Evolutionary conservation across 1,140 invertebrate genomes (phyloP), one percentile per base, ranked within the genome.

Genomic region (Oscheius sp.): DNA sequence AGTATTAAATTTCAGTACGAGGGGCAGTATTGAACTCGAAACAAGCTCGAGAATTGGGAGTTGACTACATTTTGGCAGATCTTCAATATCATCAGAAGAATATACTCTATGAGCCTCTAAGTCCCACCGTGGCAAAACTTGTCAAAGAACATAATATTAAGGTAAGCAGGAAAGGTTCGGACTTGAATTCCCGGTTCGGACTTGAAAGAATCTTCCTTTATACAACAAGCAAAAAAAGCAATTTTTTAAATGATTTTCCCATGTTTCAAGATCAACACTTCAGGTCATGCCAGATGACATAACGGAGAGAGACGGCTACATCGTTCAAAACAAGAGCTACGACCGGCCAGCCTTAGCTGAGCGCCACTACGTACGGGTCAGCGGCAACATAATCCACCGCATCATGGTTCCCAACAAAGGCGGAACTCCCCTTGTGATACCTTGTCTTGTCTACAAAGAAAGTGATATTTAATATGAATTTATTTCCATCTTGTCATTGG

Each of bases 241-340:
- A 20, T 73, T 10, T 78, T 68, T 77, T 28, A 52, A 23, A 2
- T 20, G 28, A 13, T 42, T 15, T 18, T n/a, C 20, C 3, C 31
- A 38, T 63, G 29, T 76, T 73, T 7, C 34, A 31, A 35, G 0
- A 52, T n/a, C n/a, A 23, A 18, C 26, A 26, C 61, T 83, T 55
- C 58, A 83, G 82, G 80, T 83, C 36, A 61, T 83, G 29, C 82
- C 82, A 18, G 79, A 81, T 28, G 82, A 83, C 34, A 83, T 83
- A 18, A 77, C 79, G n/a, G 80, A 84, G 42, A 71, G 67, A 35
- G 82, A 83, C 34, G 82, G 82, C 0, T 78, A 79, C 32, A 80
- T 83, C 66, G 68, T 83, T 20, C 74, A 78, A 61, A 83, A 83
- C 68, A 72, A 75, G 26, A 78, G 77, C 58, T 81, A 83, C 38